Evolutionary conservation across 2,888 invertebrate genomes (phyloP).

Genomic region (Spodoptera exigua): DNA sequence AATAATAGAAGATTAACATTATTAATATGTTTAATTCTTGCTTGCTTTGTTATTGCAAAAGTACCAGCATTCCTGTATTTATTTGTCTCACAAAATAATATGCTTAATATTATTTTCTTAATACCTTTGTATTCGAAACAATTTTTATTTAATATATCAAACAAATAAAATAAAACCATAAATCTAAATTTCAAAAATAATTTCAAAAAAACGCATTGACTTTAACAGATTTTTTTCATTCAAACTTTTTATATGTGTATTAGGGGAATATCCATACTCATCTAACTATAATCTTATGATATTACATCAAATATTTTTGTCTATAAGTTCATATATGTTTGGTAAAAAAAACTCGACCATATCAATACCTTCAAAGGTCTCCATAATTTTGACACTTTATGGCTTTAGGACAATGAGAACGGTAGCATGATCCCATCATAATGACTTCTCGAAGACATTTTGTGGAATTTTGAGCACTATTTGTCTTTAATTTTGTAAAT

Average conservation of each 20-base stretch:
- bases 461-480: constrained; percentile 37
- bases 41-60: too few relatives aligned
- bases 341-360: constrained; percentile 50
- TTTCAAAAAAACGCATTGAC: too few relatives aligned
- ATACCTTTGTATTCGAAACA: too few relatives aligned
- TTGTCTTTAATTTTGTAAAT: constrained; percentile 46
- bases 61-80: too few relatives aligned
- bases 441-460: constrained; percentile 39
- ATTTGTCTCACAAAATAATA: too few relatives aligned
- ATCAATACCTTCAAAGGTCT: constrained; percentile 55
- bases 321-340: constrained; percentile 50
- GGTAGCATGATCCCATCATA: constrained; percentile 59
- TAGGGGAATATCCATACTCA: constrained; percentile 38
- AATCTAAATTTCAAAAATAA: too few relatives aligned
- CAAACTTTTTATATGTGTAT: too few relatives aligned
- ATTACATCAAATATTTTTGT: constrained; percentile 56
- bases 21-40: too few relatives aligned
- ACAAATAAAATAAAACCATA: too few relatives aligned
- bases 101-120: too few relatives aligned
- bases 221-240: too few relatives aligned
- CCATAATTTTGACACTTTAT: constrained; percentile 70
- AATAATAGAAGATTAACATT: neutral
- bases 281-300: constrained; percentile 50
- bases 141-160: too few relatives aligned
- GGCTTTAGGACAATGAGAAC: constrained; percentile 59